Base-by-base conservation (phyloP, 2,888 invertebrate genomes). In the Apomyelois bistriatella region DNA sequence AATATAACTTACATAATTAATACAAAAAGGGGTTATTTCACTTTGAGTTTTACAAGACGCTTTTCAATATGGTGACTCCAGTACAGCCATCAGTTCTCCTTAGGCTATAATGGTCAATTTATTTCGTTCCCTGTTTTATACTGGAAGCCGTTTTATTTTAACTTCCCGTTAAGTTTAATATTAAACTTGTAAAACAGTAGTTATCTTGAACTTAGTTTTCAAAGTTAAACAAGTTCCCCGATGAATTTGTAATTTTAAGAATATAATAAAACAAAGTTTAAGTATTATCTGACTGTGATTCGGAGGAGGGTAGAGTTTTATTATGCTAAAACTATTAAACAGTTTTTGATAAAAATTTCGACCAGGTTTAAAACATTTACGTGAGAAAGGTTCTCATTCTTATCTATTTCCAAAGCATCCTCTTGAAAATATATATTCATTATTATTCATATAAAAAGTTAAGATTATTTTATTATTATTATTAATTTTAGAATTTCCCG, bases 201-300 rank as follows among this genome's bases (percentile, higher is more conserved):
- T 46, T 35, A 35, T 16, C 32, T 35, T 15, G 32, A 46, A 46
- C 43, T 12, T 46, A 28, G 46, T 46, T 46, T 32, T 46, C 32
- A 46, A 40, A 46, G 46, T 46, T 46, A 15, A 46, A 46, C 46
- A 35, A 46, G 32, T 46, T 32, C 15, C 32, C 28, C 30, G 15
- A 46, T 32, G 30, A 46, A 46, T 32, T 46, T 46, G 46, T 32
- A 46, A 46, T 32, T 46, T 46, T 16, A 15, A 43, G 43, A 43
- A 43, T 13, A 28, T 43, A 1, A 13, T 43, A 30, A 15, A 28
- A 12, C 3, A n/a, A 28, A n/a, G 4, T 13, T 38, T 13, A 13
- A 38, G 37, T 38, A 13, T 38, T 38, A 38, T 13, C 37, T 15
- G 8, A 10, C 10, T 38, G 13, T 13, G 37, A 38, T 38, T 38